A percentile compares a stretch with the other conserved stretches of the same genome.
phyloP scores from a whole-genome alignment of 2,888 invertebrate genomes.

The Rotaria sp. region DNA sequence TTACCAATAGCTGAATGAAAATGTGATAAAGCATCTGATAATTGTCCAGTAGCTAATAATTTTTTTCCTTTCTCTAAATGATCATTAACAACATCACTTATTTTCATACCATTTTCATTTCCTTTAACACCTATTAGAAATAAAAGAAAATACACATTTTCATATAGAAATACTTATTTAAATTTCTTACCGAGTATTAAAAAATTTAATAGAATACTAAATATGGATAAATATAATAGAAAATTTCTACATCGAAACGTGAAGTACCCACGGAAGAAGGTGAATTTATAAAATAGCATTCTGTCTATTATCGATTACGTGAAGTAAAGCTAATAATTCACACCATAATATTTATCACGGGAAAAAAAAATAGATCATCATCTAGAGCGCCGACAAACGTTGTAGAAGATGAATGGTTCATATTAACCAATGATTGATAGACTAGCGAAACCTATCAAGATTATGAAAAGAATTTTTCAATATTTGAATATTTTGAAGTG shows the following conservation, averaged over 20 bases:
- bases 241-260: background rate
- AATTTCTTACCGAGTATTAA: background rate
- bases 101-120: constrained; percentile 38
- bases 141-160: background rate
- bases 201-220: background rate
- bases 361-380: background rate
- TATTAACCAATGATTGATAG: background rate
- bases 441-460: background rate
- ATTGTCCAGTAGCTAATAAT: constrained; percentile 80
- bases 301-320: background rate
- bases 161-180: background rate
- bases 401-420: background rate
- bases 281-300: background rate
- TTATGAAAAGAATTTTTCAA: background rate
- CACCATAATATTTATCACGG: background rate
- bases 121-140: background rate
- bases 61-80: constrained; percentile 88
- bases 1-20: constrained; percentile 85
- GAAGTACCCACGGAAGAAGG: background rate
- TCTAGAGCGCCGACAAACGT: background rate
- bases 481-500: background rate
- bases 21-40: constrained; percentile 88
- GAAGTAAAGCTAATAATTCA: background rate
- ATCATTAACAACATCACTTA: constrained; percentile 68
- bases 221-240: background rate